Conservation (phyloP, 2,113 vertebrate species). For the Talpa occidentalis region DNA sequence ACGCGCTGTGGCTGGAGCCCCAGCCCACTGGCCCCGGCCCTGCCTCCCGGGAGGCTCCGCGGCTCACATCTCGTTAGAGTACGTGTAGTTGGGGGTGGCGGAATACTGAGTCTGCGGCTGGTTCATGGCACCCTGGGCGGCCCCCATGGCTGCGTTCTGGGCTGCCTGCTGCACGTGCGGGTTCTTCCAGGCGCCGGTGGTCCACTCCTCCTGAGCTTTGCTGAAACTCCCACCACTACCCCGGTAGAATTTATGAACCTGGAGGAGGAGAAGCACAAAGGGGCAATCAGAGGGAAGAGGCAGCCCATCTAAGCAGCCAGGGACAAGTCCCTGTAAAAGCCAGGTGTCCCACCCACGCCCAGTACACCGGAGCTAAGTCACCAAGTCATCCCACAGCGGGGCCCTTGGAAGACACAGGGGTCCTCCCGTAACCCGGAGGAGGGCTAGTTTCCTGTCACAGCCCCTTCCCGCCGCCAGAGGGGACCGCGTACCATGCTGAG, state of each 20-base stretch:
- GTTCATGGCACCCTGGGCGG: conserved; percentile 93
- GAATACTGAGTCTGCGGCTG: conserved; percentile 94
- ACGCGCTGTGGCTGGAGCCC: conserved; percentile 70
- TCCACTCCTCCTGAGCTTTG: conserved; percentile 99
- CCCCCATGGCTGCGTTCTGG: conserved; percentile 95
- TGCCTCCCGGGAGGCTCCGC: conserved; percentile 61
- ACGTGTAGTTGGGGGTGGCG: conserved; percentile 96
- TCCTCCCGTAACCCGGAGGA: background rate
- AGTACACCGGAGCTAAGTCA: background rate
- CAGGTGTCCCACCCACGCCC: background rate
- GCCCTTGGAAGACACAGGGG: background rate
- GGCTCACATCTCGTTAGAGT: conserved; percentile 96
- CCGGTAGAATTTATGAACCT: conserved; percentile 98
- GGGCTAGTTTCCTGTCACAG: background rate
- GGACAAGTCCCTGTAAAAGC: background rate
- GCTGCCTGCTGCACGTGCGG: conserved; percentile 97
- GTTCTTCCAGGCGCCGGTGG: conserved; percentile 97
- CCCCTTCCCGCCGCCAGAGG: background rate
- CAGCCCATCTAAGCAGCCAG: background rate
- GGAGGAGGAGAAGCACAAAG: background rate
- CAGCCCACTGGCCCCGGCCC: conserved; percentile 51
- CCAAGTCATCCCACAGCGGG: background rate
- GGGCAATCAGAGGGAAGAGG: background rate
- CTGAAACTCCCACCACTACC: conserved; percentile 97
- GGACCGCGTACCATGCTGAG: conserved; percentile 92